Conservation (phyloP, 2,113 vertebrate genomes). For the Brachypodius melanocephalos region DNA sequence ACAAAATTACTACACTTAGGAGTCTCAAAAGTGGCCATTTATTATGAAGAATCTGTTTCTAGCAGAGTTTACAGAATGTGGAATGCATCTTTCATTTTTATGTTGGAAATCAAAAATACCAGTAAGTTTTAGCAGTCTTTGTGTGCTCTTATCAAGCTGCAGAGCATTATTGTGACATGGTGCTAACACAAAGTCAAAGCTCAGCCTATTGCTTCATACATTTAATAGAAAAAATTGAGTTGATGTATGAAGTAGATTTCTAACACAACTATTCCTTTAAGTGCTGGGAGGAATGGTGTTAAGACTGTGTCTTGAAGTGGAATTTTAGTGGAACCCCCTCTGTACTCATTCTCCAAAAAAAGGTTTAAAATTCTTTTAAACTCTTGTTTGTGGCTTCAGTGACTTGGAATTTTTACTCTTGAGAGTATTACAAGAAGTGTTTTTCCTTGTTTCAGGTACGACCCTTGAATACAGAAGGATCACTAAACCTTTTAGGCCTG, state of each 20-base stretch:
- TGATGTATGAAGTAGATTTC: neutral
- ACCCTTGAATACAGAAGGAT: constrained; percentile 93
- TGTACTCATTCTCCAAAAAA: neutral
- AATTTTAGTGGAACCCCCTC: neutral
- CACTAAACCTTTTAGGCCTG: constrained; percentile 91
- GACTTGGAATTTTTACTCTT: neutral
- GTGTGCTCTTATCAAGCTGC: neutral
- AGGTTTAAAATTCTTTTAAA: neutral
- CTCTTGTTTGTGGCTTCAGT: neutral
- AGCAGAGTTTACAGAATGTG: neutral
- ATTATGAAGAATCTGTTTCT: neutral
- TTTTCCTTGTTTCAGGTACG: constrained; percentile 82
- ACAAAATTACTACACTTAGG: neutral
- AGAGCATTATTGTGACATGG: neutral
- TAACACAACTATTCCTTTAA: neutral
- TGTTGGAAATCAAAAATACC: neutral
- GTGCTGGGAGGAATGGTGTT: neutral
- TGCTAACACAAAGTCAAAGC: neutral
- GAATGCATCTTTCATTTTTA: neutral
- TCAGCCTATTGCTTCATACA: neutral
- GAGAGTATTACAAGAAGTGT: neutral
- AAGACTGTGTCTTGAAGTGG: neutral
- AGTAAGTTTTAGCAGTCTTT: neutral
- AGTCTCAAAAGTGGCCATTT: neutral
- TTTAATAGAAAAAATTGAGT: neutral